Evolutionary conservation across 2,888 invertebrate species (phyloP), one percentile per base, ranked within the genome.

Genomic region (Altica lythri): DNA sequence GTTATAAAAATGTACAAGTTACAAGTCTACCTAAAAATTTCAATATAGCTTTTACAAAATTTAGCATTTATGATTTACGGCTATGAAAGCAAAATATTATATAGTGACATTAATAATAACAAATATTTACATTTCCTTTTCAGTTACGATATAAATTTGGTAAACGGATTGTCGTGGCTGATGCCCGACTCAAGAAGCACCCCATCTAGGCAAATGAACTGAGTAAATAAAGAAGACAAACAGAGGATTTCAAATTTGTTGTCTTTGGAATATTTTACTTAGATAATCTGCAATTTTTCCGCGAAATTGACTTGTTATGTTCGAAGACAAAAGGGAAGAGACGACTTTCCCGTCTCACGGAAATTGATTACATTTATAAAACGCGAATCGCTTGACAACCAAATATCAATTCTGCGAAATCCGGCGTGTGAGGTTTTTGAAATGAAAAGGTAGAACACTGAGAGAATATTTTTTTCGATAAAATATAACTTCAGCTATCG

Each of bases 281-380:
- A 65, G 66, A 68, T 70, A 70, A 70, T 70, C 70, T 65, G 62
- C 65, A 66, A 67, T 68, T 70, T 69, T 71, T 69, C 70, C 69
- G 55, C 67, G 66, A 69, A 70, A 71, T 71, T 71, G 70, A 70
- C 68, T 69, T 68, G 69, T 68, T 67, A 66, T 63, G 60, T 61
- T 52, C 60, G 60, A 66, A 68, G 65, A 68, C 67, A 69, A 69
- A 70, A 68, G 67, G 59, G 52, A 57, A 60, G 63, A 60, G 64
- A 38, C 48, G 48, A 40, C 38, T 48, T 48, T 48, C 29, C 48
- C 63, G 65, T 61, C 62, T 59, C 63, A 51, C 54, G 57, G 59
- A 66, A 71, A 72, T 72, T 71, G 69, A 72, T 72, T 72, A 69
- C 72, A 70, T 72, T 70, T 70, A 69, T 71, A 69, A n/a, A 68